These are phyloP conservation scores for Drosophila anceps DNA, from an alignment of 2,888 invertebrate genomes.

Conservation along the genomic window DNA sequence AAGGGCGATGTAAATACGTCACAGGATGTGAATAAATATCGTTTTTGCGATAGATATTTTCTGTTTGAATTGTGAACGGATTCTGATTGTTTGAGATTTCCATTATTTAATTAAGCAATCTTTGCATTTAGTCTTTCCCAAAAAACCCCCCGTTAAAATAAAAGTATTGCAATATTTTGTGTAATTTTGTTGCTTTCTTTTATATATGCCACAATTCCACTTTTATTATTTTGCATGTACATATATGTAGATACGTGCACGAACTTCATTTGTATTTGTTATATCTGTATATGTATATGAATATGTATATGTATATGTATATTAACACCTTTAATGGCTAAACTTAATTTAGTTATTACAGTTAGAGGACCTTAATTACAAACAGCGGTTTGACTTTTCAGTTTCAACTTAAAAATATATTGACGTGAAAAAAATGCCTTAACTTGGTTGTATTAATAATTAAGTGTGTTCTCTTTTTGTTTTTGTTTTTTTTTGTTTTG, in stretches of 20 bases:
- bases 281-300: slow-evolving; percentile 14
- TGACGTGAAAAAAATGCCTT: slow-evolving; percentile 54
- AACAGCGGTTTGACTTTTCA: slow-evolving; percentile 53
- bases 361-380: slow-evolving; percentile 61
- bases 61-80: background rate
- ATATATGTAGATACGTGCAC: slow-evolving; percentile 6
- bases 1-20: background rate
- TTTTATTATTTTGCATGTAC: slow-evolving; percentile 36
- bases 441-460: slow-evolving; percentile 40
- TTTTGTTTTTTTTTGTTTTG: background rate
- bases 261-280: slow-evolving; percentile 4
- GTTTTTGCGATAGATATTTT: background rate
- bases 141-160: background rate
- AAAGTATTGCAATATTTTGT: background rate
- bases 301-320: slow-evolving; percentile 32
- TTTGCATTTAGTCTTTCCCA: background rate
- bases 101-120: background rate
- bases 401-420: slow-evolving; percentile 33
- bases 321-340: slow-evolving; percentile 66
- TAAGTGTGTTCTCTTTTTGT: slow-evolving; percentile 3
- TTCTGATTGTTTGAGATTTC: background rate
- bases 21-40: background rate
- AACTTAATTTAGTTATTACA: slow-evolving; percentile 66
- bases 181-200: slow-evolving; percentile 13
- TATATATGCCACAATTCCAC: slow-evolving; percentile 45